Evolutionary conservation across 1,140 invertebrate species (phyloP).

Genomic region (Drosophila arawakana): DNA sequence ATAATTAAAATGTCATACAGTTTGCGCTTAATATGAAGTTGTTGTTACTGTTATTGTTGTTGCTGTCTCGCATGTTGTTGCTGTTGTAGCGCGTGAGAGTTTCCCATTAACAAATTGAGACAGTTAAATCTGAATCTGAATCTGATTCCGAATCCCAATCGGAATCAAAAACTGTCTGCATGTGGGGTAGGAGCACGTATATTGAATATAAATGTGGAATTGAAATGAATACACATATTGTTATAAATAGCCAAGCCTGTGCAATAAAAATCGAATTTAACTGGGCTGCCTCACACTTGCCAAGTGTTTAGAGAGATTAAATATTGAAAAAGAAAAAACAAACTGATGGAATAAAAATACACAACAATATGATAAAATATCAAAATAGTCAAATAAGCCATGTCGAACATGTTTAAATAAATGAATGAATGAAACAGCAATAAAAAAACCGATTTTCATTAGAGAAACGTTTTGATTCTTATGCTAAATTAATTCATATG

Average conservation of each 20-base stretch:
- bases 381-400: conserved; percentile 68
- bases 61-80: conserved; percentile 12
- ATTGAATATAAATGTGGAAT: conserved; percentile 44
- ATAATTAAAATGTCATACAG: conserved; percentile 80
- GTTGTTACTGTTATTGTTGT: conserved; percentile 15
- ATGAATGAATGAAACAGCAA: conserved; percentile 62
- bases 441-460: conserved; percentile 72
- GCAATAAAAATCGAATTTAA: conserved; percentile 43
- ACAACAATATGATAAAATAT: conserved; percentile 12
- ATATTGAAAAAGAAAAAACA: conserved; percentile 6
- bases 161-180: conserved; percentile 33
- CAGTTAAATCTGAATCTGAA: conserved; percentile 18
- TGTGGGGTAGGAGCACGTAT: conserved; percentile 25
- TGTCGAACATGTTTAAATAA: conserved; percentile 63
- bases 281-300: conserved; percentile 32
- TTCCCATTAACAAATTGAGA: conserved; percentile 71
- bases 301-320: conserved; percentile 29
- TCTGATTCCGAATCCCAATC: conserved; percentile 19
- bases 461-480: conserved; percentile 79
- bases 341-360: neutral
- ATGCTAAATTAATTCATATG: conserved; percentile 78
- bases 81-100: conserved; percentile 52
- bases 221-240: conserved; percentile 24
- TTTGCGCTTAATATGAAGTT: conserved; percentile 53
- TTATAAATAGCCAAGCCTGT: conserved; percentile 39